Evolutionary conservation across 2,888 invertebrate species (phyloP).

Genomic region (Drosophila vallismaia): DNA sequence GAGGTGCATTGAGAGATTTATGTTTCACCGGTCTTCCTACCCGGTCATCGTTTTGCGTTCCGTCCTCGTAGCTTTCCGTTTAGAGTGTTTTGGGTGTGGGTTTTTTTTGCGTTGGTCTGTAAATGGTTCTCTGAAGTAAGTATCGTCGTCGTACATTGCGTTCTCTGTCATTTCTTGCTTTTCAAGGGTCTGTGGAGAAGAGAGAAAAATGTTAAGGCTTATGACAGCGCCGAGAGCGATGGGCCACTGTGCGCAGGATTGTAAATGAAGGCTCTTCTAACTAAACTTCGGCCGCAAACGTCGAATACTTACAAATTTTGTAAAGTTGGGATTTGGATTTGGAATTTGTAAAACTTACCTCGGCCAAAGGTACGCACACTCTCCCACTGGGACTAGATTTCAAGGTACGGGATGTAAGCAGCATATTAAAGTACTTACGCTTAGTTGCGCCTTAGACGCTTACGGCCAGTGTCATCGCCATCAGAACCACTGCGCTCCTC

Average conservation of each 20-base stretch:
- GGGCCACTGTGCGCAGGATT: conserved; percentile 43
- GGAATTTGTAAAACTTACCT: conserved; percentile 60
- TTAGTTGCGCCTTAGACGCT: conserved; percentile 81
- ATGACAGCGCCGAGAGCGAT: conserved; percentile 69
- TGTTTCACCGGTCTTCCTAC: conserved; percentile 42
- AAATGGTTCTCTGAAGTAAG: conserved; percentile 51
- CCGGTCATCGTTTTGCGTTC: conserved; percentile 35
- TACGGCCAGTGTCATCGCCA: conserved; percentile 81
- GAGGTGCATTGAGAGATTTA: conserved; percentile 36
- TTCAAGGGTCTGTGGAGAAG: conserved; percentile 82
- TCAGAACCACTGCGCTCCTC: conserved; percentile 86
- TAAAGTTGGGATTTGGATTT: conserved; percentile 17
- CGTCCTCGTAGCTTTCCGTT: conserved; percentile 59
- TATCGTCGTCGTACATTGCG: conserved; percentile 73
- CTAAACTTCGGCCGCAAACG: conserved; percentile 43
- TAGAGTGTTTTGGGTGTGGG: neutral
- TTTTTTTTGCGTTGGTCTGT: conserved; percentile 50
- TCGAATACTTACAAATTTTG: neutral
- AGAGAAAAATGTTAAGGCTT: conserved; percentile 81
- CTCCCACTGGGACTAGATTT: conserved; percentile 70
- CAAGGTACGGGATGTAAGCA: conserved; percentile 23
- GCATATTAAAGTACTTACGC: conserved; percentile 64
- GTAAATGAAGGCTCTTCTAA: conserved; percentile 39
- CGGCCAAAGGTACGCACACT: conserved; percentile 34
- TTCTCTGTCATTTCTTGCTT: conserved; percentile 62